Evolutionary conservation across 2,113 vertebrate species (phyloP).

Genomic region (Shinisaurus crocodilurus): DNA sequence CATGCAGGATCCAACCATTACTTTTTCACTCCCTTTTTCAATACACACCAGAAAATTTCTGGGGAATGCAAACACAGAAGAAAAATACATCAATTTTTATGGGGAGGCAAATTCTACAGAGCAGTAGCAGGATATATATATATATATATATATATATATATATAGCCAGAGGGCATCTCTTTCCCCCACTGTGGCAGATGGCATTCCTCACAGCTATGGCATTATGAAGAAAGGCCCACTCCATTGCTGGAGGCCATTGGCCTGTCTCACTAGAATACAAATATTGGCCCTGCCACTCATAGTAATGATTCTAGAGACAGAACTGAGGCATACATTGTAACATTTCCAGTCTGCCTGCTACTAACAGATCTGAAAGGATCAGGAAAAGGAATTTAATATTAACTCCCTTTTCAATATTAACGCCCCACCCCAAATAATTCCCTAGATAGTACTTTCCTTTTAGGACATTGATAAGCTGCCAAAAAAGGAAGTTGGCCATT

Average conservation of each 20-base stretch:
- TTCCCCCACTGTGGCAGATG: slow-evolving; percentile 3
- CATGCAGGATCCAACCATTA: neutral
- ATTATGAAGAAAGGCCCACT: neutral
- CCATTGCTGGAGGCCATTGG: neutral
- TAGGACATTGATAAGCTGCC: no score
- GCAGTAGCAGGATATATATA: neutral
- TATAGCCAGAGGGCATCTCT: neutral
- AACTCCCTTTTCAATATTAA: neutral
- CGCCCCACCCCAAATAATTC: neutral
- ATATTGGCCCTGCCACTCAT: slow-evolving; percentile 1
- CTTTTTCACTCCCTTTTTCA: neutral
- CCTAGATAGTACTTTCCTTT: slow-evolving; percentile 8
- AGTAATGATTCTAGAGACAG: slow-evolving; percentile 19
- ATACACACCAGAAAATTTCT: neutral
- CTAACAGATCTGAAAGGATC: slow-evolving; percentile 32
- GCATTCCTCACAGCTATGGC: neutral
- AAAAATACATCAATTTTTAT: slow-evolving; percentile 34
- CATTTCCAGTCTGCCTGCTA: slow-evolving; percentile 11
- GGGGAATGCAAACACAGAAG: slow-evolving; percentile 14
- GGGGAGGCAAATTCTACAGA: slow-evolving; percentile 26
- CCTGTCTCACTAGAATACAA: neutral
- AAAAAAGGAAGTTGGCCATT: neutral
- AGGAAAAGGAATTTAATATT: slow-evolving; percentile 1
- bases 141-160: neutral
- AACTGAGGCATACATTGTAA: neutral